Evolutionary conservation across 2,888 invertebrate species (phyloP).

Genomic region (Cynaeus angustus): DNA sequence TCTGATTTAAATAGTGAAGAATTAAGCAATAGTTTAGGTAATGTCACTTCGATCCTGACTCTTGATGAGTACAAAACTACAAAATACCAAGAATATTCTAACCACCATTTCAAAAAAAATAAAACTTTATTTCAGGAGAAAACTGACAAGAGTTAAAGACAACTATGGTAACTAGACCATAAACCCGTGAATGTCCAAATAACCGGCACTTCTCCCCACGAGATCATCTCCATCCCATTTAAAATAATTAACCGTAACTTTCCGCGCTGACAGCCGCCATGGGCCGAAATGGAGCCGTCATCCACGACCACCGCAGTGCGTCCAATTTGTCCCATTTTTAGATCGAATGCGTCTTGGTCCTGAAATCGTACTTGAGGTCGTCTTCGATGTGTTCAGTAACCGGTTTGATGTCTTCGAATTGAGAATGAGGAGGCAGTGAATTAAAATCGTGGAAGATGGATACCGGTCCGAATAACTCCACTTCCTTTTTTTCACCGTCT

Average conservation of each 20-base stretch:
- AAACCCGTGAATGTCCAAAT: background rate
- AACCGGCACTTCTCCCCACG: background rate
- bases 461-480: constrained; percentile 56
- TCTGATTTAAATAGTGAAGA: constrained; percentile 10
- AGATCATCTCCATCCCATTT: constrained; percentile 8
- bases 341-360: constrained; percentile 66
- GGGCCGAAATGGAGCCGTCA: constrained; percentile 30
- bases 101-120: no score
- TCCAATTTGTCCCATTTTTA: constrained; percentile 29
- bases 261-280: constrained; percentile 11
- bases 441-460: constrained; percentile 46
- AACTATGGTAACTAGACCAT: background rate
- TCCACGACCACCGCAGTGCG: background rate
- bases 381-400: constrained; percentile 67
- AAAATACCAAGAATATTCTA: background rate
- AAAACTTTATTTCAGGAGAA: no score
- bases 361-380: constrained; percentile 68
- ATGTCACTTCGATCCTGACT: background rate
- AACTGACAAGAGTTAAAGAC: no score
- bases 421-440: constrained; percentile 50
- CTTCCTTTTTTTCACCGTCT: constrained; percentile 47
- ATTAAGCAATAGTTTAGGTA: constrained; percentile 4
- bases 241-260: constrained; percentile 17
- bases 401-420: constrained; percentile 64
- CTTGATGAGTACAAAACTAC: no score